Percentiles rank a stretch among this genome's conserved stretches.
Evolutionary conservation across 2,888 invertebrate genomes (phyloP).

Genomic region (Tuberolachnus salignus): DNA sequence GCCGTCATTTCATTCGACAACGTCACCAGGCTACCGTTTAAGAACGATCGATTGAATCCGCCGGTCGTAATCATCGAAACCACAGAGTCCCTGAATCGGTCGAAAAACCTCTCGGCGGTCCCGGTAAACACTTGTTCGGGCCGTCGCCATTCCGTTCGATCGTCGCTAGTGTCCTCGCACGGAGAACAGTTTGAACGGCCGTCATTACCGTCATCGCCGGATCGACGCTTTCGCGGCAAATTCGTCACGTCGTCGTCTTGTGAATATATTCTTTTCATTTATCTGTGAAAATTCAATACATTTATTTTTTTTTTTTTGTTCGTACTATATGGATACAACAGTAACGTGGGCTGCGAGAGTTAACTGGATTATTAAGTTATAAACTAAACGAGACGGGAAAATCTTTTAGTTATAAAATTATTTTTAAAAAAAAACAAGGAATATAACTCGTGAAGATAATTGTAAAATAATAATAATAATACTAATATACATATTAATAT

Average conservation of each 20-base stretch:
- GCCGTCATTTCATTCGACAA: not conserved
- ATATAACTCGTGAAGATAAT: too few species aligned
- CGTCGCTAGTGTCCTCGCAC: not conserved
- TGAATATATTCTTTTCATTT: too few species aligned
- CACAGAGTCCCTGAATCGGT: not conserved
- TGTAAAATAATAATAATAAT: too few species aligned
- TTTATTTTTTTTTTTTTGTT: too few species aligned
- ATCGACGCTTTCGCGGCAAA: not conserved
- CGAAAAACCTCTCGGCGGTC: not conserved
- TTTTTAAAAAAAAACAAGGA: too few species aligned
- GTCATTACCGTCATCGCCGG: not conserved
- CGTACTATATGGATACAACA: too few species aligned
- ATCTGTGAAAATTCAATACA: too few species aligned
- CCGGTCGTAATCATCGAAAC: not conserved
- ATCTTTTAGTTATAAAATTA: too few species aligned
- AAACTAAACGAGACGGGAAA: too few species aligned
- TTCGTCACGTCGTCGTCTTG: not conserved
- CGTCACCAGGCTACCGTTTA: not conserved
- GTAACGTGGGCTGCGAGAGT: too few species aligned
- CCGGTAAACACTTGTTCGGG: not conserved
- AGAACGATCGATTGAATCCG: not conserved
- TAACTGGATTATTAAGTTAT: too few species aligned
- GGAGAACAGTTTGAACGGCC: not conserved
- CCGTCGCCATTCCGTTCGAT: not conserved
- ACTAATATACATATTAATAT: too few species aligned